Evolutionary conservation across 1,140 invertebrate genomes (phyloP), one percentile per base, ranked within the genome.

Genomic region (Drosophila elegans): DNA sequence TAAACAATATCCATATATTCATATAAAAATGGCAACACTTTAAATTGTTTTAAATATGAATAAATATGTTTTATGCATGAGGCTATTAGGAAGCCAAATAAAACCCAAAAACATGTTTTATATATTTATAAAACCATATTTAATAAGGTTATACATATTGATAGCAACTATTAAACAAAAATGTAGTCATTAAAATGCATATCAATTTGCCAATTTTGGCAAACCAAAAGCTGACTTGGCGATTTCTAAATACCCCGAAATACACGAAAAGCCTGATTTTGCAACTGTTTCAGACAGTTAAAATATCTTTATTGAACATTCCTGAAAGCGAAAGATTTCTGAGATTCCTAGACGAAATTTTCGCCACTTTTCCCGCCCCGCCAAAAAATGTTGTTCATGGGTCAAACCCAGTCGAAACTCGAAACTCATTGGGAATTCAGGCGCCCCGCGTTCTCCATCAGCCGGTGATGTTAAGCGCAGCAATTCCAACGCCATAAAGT

Each of bases 401-500:
- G 63, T 36, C 48, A 53, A 21, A 39, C 66, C 66, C 66, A 46
- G 66, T 46, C 44, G 63, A 69, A 69, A 48, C 63, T 56, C 29
- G 64, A 69, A 69, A 69, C 67, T 71, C 63, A 71, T 69, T 68
- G 67, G 64, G 67, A 71, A 71, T 71, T 78, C 66, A 67, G 62
- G 62, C 69, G 74, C 21, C 73, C 55, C 46, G 56, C 25, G 16
- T 32, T n/a, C 48, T 12, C 12, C 42, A 12, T 56, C 53, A 61
- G 39, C 53, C 51, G 62, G 66, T 52, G 73, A 81, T 80, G 82
- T 82, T 78, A 82, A 66, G 60, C 78, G 74, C 48, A 76, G 59
- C 78, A 77, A 81, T 81, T 77, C 68, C 74, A 86, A 75, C 84
- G 84, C 84, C 84, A 80, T 89, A 89, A 89, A 89, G 80, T 89